Evolutionary conservation across 2,888 invertebrate species (phyloP), one percentile per base, ranked within the genome.

Genomic region (Baronia brevicornis): DNA sequence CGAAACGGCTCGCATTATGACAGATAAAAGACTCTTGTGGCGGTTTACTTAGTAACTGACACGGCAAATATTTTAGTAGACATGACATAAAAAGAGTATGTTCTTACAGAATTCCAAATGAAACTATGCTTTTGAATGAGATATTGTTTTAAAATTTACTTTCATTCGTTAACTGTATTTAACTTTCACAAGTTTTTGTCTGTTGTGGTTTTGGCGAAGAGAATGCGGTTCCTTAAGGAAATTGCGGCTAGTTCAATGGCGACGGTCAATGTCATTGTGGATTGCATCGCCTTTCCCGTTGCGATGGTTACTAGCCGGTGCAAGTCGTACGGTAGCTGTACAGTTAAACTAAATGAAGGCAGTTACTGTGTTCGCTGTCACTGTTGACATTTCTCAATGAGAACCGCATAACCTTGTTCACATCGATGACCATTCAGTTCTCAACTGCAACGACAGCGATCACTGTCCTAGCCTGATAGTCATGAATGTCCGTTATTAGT

Each of bases 1-100:
- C 77, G 72, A 73, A 77, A 80, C 77, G 71, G 62, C 59, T 64
- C 68, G 65, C 73, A 72, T 82, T 82, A 73, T 51, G 60, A 51
- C 67, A 59, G 62, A 78, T 74, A 80, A 79, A 78, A 74, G 73
- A 65, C 65, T 63, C 61, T 68, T 58, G 66, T 51, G 60, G 72
- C 60, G 57, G 64, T 77, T 73, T 66, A 71, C 75, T 69, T 74
- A 62, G 74, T 71, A 75, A 79, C 79, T 51, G 71, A 61, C 70
- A 68, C 67, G 64, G 64, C 59, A 51, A 71, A 73, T 71, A 65
- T 65, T 54, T 58, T 43, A 62, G 67, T 60, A 60, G 54, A 62
- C 51, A 69, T 66, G 70, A 70, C 72, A 77, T 55, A 71, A 77
- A 70, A 71, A 46, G 44, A 51, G 51, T 61, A 50, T 24, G 48